Conservation (phyloP, 1,140 invertebrate species). For the Pseudomyrmex dendroicus region DNA sequence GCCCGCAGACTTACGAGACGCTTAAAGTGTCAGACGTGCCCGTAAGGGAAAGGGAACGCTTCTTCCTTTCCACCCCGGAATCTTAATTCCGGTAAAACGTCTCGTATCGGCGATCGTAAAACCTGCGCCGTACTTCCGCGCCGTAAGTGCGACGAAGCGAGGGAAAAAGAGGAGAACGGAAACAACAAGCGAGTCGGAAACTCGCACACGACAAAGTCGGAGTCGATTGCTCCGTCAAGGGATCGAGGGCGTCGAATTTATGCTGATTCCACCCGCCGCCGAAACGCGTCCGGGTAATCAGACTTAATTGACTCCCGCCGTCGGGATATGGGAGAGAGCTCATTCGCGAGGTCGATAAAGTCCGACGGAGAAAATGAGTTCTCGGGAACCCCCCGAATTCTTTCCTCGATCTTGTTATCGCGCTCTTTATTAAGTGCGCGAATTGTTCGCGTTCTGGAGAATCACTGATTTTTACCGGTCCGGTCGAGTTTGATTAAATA, state of each 20-base stretch:
- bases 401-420: conserved; percentile 14
- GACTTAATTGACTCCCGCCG: conserved; percentile 73
- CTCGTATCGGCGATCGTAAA: conserved; percentile 71
- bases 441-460: not conserved
- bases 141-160: not conserved
- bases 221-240: conserved; percentile 30
- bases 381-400: not conserved
- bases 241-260: conserved; percentile 53
- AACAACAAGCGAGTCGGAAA: conserved; percentile 17
- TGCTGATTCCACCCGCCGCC: conserved; percentile 67
- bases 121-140: conserved; percentile 33
- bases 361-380: conserved; percentile 6
- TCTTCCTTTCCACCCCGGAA: conserved; percentile 50
- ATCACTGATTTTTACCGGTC: not conserved
- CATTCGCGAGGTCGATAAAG: conserved; percentile 58
- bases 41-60: not conserved
- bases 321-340: conserved; percentile 39
- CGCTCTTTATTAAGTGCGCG: conserved; percentile 25
- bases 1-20: conserved; percentile 45
- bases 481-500: not conserved
- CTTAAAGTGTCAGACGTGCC: conserved; percentile 56
- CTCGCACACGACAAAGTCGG: conserved; percentile 1
- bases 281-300: conserved; percentile 69
- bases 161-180: not conserved
- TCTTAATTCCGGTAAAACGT: conserved; percentile 71